These are phyloP conservation scores for Ibidorhyncha struthersii DNA, from an alignment of 2,113 vertebrate genomes.

Conservation along the genomic window DNA sequence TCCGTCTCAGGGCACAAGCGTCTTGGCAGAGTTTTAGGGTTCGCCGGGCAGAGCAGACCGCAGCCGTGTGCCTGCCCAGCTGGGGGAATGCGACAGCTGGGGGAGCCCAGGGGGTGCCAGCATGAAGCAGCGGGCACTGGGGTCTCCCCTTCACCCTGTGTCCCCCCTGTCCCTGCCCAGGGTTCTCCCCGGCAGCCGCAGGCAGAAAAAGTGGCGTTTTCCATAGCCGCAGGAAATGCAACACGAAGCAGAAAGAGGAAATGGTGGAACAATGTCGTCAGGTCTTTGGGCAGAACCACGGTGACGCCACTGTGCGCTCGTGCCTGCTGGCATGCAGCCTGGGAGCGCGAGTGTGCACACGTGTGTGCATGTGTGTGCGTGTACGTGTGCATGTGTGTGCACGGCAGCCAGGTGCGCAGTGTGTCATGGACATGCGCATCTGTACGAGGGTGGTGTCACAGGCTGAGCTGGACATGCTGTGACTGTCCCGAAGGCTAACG, in stretches of 20 bases:
- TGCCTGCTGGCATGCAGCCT: neutral
- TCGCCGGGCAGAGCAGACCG: neutral
- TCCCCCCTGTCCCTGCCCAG: neutral
- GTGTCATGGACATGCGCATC: fast-evolving
- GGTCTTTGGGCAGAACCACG: neutral
- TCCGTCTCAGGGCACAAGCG: neutral
- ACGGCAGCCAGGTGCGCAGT: fast-evolving
- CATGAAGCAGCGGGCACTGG: fast-evolving
- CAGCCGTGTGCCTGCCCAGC: neutral
- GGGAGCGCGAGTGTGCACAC: neutral
- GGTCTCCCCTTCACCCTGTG: neutral
- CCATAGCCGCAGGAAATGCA: neutral
- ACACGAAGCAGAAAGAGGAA: neutral
- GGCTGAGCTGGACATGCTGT: neutral
- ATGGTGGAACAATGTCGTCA: neutral
- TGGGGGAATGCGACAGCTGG: neutral
- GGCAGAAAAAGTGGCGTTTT: neutral
- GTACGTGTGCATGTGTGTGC: neutral
- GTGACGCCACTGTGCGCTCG: fast-evolving
- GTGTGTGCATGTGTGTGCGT: neutral
- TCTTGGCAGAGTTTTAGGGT: neutral
- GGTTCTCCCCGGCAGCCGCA: neutral
- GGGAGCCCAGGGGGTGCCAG: fast-evolving
- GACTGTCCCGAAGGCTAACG: neutral
- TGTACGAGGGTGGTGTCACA: neutral